phyloP scores from a whole-genome alignment of 2,888 invertebrate genomes.

The Zonitis immaculata region DNA sequence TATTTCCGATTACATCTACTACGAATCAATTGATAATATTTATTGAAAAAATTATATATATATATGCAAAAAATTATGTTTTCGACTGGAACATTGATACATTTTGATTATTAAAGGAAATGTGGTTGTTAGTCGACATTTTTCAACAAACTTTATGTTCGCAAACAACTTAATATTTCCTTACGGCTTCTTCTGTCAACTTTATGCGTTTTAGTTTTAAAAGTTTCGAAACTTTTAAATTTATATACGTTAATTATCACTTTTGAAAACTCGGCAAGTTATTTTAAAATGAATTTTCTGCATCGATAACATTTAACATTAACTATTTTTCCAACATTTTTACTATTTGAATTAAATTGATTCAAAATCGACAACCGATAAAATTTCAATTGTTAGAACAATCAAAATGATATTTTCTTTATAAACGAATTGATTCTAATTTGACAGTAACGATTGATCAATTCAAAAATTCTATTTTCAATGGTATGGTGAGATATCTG shows the following conservation, averaged over 20 bases:
- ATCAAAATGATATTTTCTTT: not conserved
- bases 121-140: conserved; percentile 14
- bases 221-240: conserved; percentile 21
- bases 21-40: conserved; percentile 13
- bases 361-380: not conserved
- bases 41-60: conserved; percentile 6
- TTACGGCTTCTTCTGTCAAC: conserved; percentile 22
- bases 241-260: conserved; percentile 23
- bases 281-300: conserved; percentile 19
- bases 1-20: conserved; percentile 9
- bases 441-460: not conserved
- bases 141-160: conserved; percentile 19
- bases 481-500: too few relatives aligned
- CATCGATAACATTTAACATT: conserved; percentile 18
- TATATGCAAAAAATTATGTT: too few relatives aligned
- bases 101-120: conserved; percentile 10
- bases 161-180: conserved; percentile 22
- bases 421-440: not conserved
- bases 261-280: conserved; percentile 18
- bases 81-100: conserved; percentile 12
- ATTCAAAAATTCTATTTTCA: too few relatives aligned
- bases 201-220: conserved; percentile 22
- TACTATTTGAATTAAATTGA: not conserved
- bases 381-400: not conserved
- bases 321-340: conserved; percentile 6